These are phyloP conservation scores for Myotis planiceps DNA, from an alignment of 2,797 vertebrate genomes.

Conservation along the genomic window DNA sequence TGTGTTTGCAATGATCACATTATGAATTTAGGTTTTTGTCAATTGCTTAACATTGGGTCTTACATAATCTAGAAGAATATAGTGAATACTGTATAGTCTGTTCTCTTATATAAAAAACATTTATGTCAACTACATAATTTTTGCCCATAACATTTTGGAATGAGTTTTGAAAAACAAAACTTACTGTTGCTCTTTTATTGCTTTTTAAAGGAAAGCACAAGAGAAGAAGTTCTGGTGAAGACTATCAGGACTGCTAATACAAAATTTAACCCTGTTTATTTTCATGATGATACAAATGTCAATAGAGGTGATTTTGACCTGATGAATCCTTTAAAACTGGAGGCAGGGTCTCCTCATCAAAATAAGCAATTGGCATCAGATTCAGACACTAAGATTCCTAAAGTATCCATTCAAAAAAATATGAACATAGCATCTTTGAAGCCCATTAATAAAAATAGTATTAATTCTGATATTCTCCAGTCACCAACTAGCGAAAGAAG, in stretches of 20 bases:
- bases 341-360: slow-evolving; percentile 82
- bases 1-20: background rate
- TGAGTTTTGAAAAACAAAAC: slow-evolving; percentile 22
- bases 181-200: slow-evolving; percentile 8
- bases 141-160: background rate
- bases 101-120: slow-evolving; percentile 17
- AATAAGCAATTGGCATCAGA: slow-evolving; percentile 80
- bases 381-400: slow-evolving; percentile 64
- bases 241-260: slow-evolving; percentile 41
- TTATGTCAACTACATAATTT: background rate
- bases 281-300: slow-evolving; percentile 78
- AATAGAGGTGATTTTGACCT: slow-evolving; percentile 76
- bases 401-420: slow-evolving; percentile 63
- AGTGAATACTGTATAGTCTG: background rate
- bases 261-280: slow-evolving; percentile 82
- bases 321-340: slow-evolving; percentile 74
- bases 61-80: background rate
- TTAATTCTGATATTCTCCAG: slow-evolving; percentile 89
- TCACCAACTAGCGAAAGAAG: slow-evolving; percentile 87
- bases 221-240: slow-evolving; percentile 9
- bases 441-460: slow-evolving; percentile 56
- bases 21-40: slow-evolving; percentile 17
- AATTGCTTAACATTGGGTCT: background rate
- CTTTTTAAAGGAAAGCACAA: slow-evolving; percentile 52
- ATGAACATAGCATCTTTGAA: slow-evolving; percentile 76